Conservation (phyloP, 2,888 invertebrate genomes). For the Leptinotarsa tumamoca region DNA sequence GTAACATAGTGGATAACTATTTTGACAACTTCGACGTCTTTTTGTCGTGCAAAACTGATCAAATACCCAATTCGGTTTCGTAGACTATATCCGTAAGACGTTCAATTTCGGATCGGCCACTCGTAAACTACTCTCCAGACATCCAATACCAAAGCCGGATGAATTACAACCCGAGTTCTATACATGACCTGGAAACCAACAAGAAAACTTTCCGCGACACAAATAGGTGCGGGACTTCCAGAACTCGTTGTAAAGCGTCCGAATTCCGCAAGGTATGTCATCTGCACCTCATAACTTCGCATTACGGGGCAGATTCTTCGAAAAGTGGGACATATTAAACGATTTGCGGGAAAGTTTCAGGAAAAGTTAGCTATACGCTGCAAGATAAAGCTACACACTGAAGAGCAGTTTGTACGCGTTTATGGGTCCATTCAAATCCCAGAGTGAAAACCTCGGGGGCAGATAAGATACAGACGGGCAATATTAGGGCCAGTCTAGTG, state of each 20-base stretch:
- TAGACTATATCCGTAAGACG: background rate
- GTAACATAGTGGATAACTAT: too few relatives aligned
- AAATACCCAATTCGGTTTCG: background rate
- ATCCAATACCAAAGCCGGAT: slow-evolving; percentile 14
- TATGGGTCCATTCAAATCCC: slow-evolving; percentile 53
- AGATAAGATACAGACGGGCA: slow-evolving; percentile 47
- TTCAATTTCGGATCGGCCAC: background rate
- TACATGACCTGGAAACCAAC: slow-evolving; percentile 24
- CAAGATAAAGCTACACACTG: slow-evolving; percentile 53
- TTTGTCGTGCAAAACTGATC: background rate
- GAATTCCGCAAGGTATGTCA: slow-evolving; percentile 44
- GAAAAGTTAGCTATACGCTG: slow-evolving; percentile 32
- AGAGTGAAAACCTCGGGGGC: slow-evolving; percentile 52
- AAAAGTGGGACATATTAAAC: slow-evolving; percentile 53
- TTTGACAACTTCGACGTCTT: too few relatives aligned
- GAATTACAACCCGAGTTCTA: slow-evolving; percentile 2
- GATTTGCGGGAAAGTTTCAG: slow-evolving; percentile 50
- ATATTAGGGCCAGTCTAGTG: slow-evolving; percentile 6
- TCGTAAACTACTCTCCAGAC: slow-evolving; percentile 1
- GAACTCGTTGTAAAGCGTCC: slow-evolving; percentile 38
- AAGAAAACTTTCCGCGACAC: slow-evolving; percentile 25
- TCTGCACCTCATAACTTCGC: slow-evolving; percentile 48
- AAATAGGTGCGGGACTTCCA: slow-evolving; percentile 37
- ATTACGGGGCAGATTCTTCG: slow-evolving; percentile 46
- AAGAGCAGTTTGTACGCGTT: slow-evolving; percentile 56